Evolutionary conservation across 2,888 invertebrate genomes (phyloP).

Genomic region (Melipona bicolor): DNA sequence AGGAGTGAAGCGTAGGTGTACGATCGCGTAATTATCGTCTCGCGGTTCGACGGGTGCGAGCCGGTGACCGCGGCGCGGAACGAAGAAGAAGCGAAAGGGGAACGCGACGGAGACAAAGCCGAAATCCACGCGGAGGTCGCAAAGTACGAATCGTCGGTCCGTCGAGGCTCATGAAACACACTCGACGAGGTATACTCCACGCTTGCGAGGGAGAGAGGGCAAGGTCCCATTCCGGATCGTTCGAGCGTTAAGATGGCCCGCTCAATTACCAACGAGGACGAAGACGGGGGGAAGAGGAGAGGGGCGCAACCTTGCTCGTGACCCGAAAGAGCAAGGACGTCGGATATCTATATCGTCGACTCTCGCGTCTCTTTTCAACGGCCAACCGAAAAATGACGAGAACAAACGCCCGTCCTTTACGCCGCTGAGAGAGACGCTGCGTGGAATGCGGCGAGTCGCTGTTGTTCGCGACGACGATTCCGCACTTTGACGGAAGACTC

Average conservation of each 20-base stretch:
- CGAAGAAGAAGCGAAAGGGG: conserved; percentile 29
- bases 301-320: conserved; percentile 14
- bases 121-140: conserved; percentile 41
- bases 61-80: conserved; percentile 4
- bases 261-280: conserved; percentile 66
- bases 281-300: background rate
- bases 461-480: background rate
- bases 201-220: conserved; percentile 39
- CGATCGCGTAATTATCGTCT: background rate
- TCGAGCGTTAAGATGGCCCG: conserved; percentile 70
- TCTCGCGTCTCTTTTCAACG: background rate
- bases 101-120: conserved; percentile 15
- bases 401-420: conserved; percentile 33
- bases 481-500: background rate
- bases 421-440: background rate
- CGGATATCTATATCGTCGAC: conserved; percentile 45
- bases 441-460: background rate
- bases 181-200: conserved; percentile 47
- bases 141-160: conserved; percentile 63
- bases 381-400: conserved; percentile 17
- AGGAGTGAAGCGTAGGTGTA: background rate
- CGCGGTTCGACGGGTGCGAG: conserved; percentile 4
- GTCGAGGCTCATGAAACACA: conserved; percentile 66
- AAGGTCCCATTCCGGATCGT: conserved; percentile 60
- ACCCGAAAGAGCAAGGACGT: conserved; percentile 54